These are phyloP conservation scores for Hippocampus zosterae DNA, from an alignment of 2,113 vertebrate genomes.

Conservation along the genomic window DNA sequence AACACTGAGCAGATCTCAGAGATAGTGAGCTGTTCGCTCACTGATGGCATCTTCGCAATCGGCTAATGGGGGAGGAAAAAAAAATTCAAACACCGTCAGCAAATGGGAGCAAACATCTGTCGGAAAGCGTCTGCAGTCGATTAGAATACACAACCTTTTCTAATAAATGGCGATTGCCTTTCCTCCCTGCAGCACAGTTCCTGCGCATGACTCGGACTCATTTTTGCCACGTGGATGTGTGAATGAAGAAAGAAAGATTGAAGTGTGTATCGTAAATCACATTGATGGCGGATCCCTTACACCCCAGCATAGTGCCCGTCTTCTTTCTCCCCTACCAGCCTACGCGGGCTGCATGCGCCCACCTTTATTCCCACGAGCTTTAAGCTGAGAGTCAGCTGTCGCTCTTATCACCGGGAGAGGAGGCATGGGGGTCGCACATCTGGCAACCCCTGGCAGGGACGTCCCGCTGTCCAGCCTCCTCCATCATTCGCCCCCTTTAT, in stretches of 20 bases:
- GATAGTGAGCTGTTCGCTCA: conserved; percentile 40
- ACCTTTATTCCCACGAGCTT: conserved; percentile 34
- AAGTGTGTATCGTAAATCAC: conserved; percentile 38
- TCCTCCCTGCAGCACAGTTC: conserved; percentile 32
- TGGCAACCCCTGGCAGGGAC: conserved; percentile 62
- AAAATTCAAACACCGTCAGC: conserved; percentile 16
- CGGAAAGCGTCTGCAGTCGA: conserved; percentile 49
- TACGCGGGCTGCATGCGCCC: conserved; percentile 7
- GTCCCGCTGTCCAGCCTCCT: conserved; percentile 35
- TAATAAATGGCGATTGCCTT: conserved; percentile 54
- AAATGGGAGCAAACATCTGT: conserved; percentile 33
- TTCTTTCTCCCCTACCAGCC: background rate
- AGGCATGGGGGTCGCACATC: conserved; percentile 56
- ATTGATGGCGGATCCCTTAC: conserved; percentile 19
- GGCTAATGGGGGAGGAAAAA: conserved; percentile 26
- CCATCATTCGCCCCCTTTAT: conserved; percentile 27
- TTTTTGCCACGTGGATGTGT: conserved; percentile 18
- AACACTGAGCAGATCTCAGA: conserved; percentile 55
- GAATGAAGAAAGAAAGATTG: conserved; percentile 2
- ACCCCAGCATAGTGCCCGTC: conserved; percentile 21
- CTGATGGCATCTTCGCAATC: conserved; percentile 37
- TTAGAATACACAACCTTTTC: conserved; percentile 50
- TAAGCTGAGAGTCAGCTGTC: conserved; percentile 55
- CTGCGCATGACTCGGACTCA: conserved; percentile 38
- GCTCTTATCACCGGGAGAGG: conserved; percentile 41